Evolutionary conservation across 2,113 vertebrate genomes (phyloP).

Genomic region (Chitala chitala): DNA sequence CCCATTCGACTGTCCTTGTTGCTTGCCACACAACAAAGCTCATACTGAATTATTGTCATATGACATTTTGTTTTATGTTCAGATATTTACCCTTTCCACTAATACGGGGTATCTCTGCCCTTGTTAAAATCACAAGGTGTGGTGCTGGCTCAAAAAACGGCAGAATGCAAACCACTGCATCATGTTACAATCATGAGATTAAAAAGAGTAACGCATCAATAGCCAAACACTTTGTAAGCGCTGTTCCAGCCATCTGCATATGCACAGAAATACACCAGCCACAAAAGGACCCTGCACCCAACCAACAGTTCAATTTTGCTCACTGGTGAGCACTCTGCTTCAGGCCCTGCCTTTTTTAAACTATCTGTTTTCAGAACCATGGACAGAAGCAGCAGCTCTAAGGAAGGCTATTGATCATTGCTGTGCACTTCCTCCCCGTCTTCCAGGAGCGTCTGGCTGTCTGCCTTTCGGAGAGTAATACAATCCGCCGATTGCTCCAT

Average conservation of each 20-base stretch:
- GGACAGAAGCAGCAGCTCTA: conserved; percentile 45
- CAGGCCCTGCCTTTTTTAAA: neutral
- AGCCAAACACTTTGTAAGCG: too few relatives aligned
- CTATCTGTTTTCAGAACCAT: conserved; percentile 54
- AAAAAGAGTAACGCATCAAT: too few relatives aligned
- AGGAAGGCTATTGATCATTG: neutral
- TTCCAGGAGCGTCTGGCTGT: neutral
- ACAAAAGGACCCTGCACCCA: neutral
- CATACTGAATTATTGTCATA: too few relatives aligned
- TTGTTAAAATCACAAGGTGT: neutral
- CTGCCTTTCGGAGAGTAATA: conserved; percentile 12
- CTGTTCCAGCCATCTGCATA: neutral
- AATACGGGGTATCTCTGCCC: neutral
- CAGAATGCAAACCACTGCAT: too few relatives aligned
- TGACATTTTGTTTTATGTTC: neutral
- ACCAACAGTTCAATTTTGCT: neutral
- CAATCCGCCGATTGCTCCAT: conserved; percentile 20
- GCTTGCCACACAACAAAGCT: too few relatives aligned
- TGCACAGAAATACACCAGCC: neutral
- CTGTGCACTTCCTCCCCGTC: neutral
- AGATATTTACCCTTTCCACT: neutral
- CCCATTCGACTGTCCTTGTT: neutral
- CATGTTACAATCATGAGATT: too few relatives aligned
- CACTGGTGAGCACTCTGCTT: neutral
- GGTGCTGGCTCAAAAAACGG: too few relatives aligned